These are phyloP conservation scores for Leucosticte australis DNA, from an alignment of 2,113 vertebrate genomes.

Conservation along the genomic window DNA sequence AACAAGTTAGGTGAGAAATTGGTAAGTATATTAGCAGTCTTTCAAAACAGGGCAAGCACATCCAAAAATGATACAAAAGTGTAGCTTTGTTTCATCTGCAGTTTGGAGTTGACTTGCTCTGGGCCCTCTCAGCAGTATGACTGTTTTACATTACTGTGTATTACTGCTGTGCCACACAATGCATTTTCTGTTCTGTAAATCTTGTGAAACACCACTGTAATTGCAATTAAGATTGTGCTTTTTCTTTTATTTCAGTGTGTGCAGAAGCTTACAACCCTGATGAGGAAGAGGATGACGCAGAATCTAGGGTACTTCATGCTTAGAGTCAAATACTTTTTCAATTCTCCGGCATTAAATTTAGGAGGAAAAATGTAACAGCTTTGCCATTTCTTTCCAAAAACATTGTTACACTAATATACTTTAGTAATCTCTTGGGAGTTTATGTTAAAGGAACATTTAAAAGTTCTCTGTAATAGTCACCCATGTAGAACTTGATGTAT, in stretches of 20 bases:
- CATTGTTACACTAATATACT: not conserved
- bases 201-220: not conserved
- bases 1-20: not conserved
- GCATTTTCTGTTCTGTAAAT: not conserved
- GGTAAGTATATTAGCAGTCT: not conserved
- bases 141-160: not conserved
- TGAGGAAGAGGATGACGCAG: constrained; percentile 95
- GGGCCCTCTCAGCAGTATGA: not conserved
- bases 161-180: not conserved
- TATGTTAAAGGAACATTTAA: not conserved
- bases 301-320: constrained; percentile 84
- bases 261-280: constrained; percentile 98
- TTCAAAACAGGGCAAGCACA: not conserved
- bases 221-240: constrained; percentile 12
- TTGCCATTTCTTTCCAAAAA: not conserved
- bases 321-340: not conserved
- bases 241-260: constrained; percentile 82
- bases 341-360: not conserved
- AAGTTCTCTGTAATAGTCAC: not conserved
- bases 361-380: not conserved
- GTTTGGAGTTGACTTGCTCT: not conserved
- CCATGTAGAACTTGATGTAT: not conserved
- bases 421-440: not conserved
- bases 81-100: not conserved
- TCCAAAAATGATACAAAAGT: not conserved